A percentile compares a stretch with the other conserved stretches of the same genome.
Evolutionary conservation across 2,113 vertebrate genomes (phyloP).

Genomic region (Poecilia latipinna): DNA sequence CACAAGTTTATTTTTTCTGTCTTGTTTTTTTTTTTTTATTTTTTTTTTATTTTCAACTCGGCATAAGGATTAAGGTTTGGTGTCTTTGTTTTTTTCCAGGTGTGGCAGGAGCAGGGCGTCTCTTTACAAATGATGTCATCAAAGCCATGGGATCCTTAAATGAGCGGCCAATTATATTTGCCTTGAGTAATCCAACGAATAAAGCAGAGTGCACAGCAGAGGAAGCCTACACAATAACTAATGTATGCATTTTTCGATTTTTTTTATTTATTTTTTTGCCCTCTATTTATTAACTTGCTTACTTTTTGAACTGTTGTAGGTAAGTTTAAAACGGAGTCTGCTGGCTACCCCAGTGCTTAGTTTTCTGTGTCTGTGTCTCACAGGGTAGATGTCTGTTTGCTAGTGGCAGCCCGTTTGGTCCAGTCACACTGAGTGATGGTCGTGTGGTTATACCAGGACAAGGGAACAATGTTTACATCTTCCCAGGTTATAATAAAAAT

Average conservation of each 20-base stretch:
- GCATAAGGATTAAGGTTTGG: background rate
- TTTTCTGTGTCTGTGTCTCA: background rate
- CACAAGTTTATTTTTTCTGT: background rate
- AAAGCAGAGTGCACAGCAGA: constrained; percentile 96
- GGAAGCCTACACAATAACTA: constrained; percentile 89
- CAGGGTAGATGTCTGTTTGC: constrained; percentile 96
- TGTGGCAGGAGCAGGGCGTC: constrained; percentile 91
- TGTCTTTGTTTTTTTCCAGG: constrained; percentile 74
- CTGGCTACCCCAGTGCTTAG: background rate
- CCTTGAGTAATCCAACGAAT: constrained; percentile 92
- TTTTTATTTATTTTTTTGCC: background rate
- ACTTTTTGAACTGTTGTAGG: too few relatives aligned
- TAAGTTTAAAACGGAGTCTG: background rate
- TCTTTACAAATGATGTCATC: constrained; percentile 89
- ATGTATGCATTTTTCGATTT: constrained; percentile 74
- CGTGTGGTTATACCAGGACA: constrained; percentile 89
- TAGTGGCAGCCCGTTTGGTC: constrained; percentile 93
- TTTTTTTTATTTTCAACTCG: background rate
- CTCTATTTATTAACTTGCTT: too few relatives aligned
- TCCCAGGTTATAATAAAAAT: constrained; percentile 85
- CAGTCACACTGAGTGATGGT: constrained; percentile 87
- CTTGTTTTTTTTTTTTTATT: background rate
- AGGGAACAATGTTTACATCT: constrained; percentile 97
- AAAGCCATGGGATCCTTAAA: constrained; percentile 89
- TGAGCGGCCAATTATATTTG: constrained; percentile 91